Evolutionary conservation across 2,888 invertebrate species (phyloP), one percentile per base, ranked within the genome.

Genomic region (Phalera bucephala): DNA sequence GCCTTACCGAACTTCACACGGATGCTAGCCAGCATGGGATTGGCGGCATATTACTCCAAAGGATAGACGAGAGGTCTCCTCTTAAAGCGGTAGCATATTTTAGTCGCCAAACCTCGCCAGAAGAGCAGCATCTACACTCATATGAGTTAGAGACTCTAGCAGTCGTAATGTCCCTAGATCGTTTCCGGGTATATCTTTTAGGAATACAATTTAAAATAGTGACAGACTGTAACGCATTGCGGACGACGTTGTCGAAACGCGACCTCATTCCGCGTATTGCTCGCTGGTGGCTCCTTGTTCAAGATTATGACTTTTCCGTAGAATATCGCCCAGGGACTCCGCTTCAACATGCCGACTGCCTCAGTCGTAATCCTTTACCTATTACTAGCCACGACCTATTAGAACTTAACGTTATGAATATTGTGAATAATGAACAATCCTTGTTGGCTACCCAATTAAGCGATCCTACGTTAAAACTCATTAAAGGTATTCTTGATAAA

Each of bases 141-240:
- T n/a, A n/a, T n/a, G n/a, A n/a, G n/a, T n/a, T 44, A 0, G 46
- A 50, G 26, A 54, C 48, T 0, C 25, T 41, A 3, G 53, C 50
- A 1, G 35, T 65, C 0, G 58, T 65, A 0, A 45, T 34, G 3
- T 52, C 54, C 0, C 15, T 60, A 2, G 47, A 52, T 22, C 29
- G 59, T 27, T 63, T 61, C 23, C 20, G 61, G 0, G 51, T 53
- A 3, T 60, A 59, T 22, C n/a, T 64, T 0, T 11, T 58, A 0
- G 58, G 60, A 0, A 29, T 43, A 0, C 3, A 23, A 0, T 62
- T 64, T 21, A 58, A 30, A 33, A 36, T 63, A 5, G 41, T 63
- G 0, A 61, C 59, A 0, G 60, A 65, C 11, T 66, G 65, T 12
- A 66, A 60, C 29, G 33, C 61, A 0, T 29, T 63, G 1, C 58